Base-by-base conservation (phyloP, 2,797 vertebrate genomes). In the Smutsia temminckii region DNA sequence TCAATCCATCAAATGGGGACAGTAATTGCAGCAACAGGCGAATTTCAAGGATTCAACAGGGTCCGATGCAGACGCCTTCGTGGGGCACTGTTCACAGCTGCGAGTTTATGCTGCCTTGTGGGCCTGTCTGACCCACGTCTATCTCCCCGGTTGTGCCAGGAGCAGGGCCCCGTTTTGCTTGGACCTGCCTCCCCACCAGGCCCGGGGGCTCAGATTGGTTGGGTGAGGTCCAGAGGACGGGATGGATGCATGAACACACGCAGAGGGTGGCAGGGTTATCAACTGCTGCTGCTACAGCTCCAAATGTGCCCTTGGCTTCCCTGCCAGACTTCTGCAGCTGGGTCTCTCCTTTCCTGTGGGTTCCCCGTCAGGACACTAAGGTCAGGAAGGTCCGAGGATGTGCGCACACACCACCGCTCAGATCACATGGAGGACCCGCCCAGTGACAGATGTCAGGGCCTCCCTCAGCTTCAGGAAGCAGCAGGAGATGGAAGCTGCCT, bases 201-300 rank as follows among this genome's bases (percentile, higher is more conserved):
- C 80, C 75, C 21, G 10, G 53, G 75, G 6, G 20, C 34, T 42
- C 6, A 27, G 12, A 6, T 25, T 12, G 8, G 37, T 20, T 23
- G 42, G 29, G 69, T 0, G 75, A 69, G 23, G 46, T 10, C 46
- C 10, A 46, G 11, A 46, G 46, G 46, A 46, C 2, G 10, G 46
- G 46, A 46, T 46, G 0, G 11, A 27, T 0, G 18, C 6, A 6
- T 1, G 13, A 16, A 18, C 0, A 7, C 17, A 2, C 0, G 0
- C 2, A 3, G 20, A 25, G 69, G 46, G 55, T 4, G 2, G 9
- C 0, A 1, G 20, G 77, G 1, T 6, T 3, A 6, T 0, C 8
- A 3, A 25, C n/a, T 16, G 40, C 21, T 7, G 2, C 21, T 37
- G 27, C 79, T 1, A 9, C 55, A 53, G 3, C 32, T 55, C 29